Percentiles rank a stretch among this genome's conserved stretches.
These are phyloP conservation scores for Glareola pratincola DNA, from an alignment of 2,113 vertebrate species.

Conservation along the genomic window DNA sequence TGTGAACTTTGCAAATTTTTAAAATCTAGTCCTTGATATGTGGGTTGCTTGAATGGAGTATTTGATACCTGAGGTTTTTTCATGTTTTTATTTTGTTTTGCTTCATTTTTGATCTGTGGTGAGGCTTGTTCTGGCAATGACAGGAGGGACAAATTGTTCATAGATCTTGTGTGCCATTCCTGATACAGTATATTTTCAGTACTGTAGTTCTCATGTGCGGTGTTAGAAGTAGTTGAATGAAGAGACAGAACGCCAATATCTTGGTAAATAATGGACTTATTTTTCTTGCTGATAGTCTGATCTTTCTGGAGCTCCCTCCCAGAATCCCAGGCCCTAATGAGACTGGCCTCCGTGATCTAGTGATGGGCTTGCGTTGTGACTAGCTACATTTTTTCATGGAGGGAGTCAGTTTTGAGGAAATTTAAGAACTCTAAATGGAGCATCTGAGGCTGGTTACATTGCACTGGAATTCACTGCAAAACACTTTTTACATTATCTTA, in stretches of 20 bases:
- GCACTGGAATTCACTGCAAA: background rate
- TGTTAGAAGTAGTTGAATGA: slow-evolving; percentile 42
- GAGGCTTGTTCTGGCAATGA: slow-evolving; percentile 46
- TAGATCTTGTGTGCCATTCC: slow-evolving; percentile 58
- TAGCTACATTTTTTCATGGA: background rate
- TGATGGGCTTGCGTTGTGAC: background rate
- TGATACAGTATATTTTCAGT: slow-evolving; percentile 52
- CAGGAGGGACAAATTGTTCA: slow-evolving; percentile 67
- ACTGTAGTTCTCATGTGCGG: slow-evolving; percentile 51
- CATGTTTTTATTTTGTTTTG: background rate
- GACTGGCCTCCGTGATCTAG: background rate
- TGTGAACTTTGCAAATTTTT: background rate
- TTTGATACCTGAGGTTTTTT: background rate
- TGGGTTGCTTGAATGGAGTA: background rate
- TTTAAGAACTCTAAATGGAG: background rate
- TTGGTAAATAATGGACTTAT: slow-evolving; percentile 66
- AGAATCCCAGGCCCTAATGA: background rate
- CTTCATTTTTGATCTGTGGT: background rate
- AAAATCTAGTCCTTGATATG: background rate
- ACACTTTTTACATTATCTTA: background rate
- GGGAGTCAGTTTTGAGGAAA: background rate
- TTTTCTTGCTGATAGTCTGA: slow-evolving; percentile 58
- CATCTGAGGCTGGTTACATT: background rate
- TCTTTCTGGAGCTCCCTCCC: slow-evolving; percentile 41
- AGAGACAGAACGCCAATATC: slow-evolving; percentile 58